These are phyloP conservation scores for Enteromius mattozi DNA, from an alignment of 2,797 vertebrate genomes.

Conservation along the genomic window DNA sequence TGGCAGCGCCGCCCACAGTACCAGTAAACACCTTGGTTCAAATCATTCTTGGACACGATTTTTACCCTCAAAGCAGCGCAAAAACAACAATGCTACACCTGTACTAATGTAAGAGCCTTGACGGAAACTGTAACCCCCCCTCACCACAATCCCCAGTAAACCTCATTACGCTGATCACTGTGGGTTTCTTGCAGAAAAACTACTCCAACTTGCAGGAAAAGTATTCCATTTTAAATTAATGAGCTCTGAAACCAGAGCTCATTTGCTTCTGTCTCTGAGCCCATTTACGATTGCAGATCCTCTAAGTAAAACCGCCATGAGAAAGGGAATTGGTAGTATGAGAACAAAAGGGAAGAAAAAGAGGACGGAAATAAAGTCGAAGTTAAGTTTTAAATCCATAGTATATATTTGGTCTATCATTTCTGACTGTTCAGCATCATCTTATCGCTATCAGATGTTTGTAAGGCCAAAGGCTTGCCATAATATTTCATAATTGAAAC, in stretches of 20 bases:
- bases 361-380: not conserved
- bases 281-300: constrained; percentile 51
- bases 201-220: constrained; percentile 48
- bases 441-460: constrained; percentile 5
- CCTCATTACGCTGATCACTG: constrained; percentile 53
- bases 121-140: not conserved
- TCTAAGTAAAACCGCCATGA: constrained; percentile 37
- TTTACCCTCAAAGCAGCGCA: constrained; percentile 8
- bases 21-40: not conserved
- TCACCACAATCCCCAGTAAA: constrained; percentile 48
- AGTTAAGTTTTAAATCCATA: constrained; percentile 25
- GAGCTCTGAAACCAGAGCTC: constrained; percentile 55
- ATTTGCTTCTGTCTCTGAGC: constrained; percentile 54
- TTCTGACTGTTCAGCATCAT: not conserved
- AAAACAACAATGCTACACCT: constrained; percentile 28
- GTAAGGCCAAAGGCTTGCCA: not conserved
- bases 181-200: constrained; percentile 45
- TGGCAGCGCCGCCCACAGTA: constrained; percentile 1
- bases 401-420: not conserved
- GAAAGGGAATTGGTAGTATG: constrained; percentile 36
- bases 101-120: constrained; percentile 24
- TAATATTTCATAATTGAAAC: not conserved
- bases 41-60: constrained; percentile 19
- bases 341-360: constrained; percentile 46
- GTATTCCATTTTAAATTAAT: constrained; percentile 55